Conservation (phyloP, 2,888 invertebrate genomes). For the Sussaba pulchella region DNA sequence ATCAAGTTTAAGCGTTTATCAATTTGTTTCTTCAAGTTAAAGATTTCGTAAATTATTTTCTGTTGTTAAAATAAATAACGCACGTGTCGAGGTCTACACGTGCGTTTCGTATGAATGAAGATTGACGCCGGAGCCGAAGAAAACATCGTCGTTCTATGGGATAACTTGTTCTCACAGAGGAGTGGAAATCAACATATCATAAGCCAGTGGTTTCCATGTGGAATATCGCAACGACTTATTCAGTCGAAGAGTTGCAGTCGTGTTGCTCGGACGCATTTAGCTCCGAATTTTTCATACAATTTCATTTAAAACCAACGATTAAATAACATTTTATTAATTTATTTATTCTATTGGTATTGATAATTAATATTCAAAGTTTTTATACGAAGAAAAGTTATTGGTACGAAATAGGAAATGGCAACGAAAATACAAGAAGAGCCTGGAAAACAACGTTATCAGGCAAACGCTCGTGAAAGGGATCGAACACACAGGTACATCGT, state of each 20-base stretch:
- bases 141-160: constrained; percentile 25
- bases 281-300: neutral
- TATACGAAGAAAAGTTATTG: neutral
- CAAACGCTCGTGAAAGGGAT: constrained; percentile 93
- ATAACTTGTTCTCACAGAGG: neutral
- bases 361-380: too few species aligned
- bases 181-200: constrained; percentile 10
- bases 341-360: too few species aligned
- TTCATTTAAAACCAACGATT: neutral
- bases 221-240: neutral
- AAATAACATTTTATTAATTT: neutral
- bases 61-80: too few species aligned
- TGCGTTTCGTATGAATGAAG: constrained; percentile 24
- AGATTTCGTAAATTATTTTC: too few species aligned
- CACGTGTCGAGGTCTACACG: too few species aligned
- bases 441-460: constrained; percentile 90
- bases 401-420: constrained; percentile 43
- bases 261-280: constrained; percentile 6
- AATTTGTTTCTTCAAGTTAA: too few species aligned
- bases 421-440: constrained; percentile 76
- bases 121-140: constrained; percentile 29
- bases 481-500: constrained; percentile 91
- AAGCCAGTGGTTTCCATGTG: neutral
- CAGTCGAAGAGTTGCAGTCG: constrained; percentile 23
- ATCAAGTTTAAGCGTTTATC: too few species aligned